A percentile compares a stretch with the other conserved stretches of the same genome.
These are phyloP conservation scores for Strigamia transsilvanica DNA, from an alignment of 2,888 invertebrate genomes.

Conservation along the genomic window DNA sequence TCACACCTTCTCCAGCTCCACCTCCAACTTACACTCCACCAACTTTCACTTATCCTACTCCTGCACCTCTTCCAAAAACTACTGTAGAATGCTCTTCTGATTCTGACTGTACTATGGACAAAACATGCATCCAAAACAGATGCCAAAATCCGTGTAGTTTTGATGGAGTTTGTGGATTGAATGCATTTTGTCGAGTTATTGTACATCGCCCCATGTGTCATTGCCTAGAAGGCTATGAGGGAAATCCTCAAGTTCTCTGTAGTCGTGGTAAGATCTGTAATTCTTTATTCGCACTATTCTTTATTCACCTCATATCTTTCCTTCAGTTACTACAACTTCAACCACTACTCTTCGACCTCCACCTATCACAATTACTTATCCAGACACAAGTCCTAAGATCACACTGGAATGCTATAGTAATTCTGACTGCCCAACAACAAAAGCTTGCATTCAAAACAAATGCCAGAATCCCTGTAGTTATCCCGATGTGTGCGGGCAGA, in stretches of 20 bases:
- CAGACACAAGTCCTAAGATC: slow-evolving; percentile 63
- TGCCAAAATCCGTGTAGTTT: slow-evolving; percentile 62
- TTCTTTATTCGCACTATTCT: background rate
- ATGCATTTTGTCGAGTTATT: slow-evolving; percentile 79
- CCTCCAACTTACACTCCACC: background rate
- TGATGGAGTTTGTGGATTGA: slow-evolving; percentile 75
- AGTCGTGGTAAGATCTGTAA: slow-evolving; percentile 58
- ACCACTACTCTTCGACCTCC: background rate
- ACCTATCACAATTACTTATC: background rate
- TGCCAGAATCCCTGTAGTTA: slow-evolving; percentile 62
- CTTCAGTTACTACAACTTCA: background rate
- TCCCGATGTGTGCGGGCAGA: slow-evolving; percentile 75
- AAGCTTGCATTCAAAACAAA: slow-evolving; percentile 92
- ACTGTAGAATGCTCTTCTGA: slow-evolving; percentile 63
- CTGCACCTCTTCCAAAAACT: slow-evolving; percentile 46
- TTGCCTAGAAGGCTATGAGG: slow-evolving; percentile 76
- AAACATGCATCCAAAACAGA: slow-evolving; percentile 92
- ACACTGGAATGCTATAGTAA: too few relatives aligned
- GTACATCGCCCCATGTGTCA: slow-evolving; percentile 80
- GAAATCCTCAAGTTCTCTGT: slow-evolving; percentile 81
- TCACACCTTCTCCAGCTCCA: background rate
- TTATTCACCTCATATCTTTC: background rate
- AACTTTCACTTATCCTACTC: slow-evolving; percentile 22
- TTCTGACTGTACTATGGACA: slow-evolving; percentile 82
- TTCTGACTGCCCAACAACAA: slow-evolving; percentile 82